These are phyloP conservation scores for Vespertilio murinus DNA, from an alignment of 2,797 vertebrate genomes.

Conservation along the genomic window DNA sequence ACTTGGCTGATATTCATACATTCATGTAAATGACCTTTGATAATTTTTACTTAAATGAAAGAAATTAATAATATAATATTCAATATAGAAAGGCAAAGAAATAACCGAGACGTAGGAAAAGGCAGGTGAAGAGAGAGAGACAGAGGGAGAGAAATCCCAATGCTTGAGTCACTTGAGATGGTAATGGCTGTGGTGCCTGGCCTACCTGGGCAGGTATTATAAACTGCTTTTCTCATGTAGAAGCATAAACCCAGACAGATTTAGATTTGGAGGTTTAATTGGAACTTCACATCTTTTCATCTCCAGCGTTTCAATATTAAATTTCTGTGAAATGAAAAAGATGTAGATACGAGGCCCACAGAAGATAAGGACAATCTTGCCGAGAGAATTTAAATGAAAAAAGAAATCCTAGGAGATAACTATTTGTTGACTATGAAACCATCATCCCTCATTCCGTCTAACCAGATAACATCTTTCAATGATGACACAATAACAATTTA, in stretches of 20 bases:
- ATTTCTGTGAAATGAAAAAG: slow-evolving; percentile 56
- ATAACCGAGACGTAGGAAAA: neutral
- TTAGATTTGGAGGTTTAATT: neutral
- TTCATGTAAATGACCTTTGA: neutral
- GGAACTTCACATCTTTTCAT: neutral
- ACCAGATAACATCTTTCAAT: neutral
- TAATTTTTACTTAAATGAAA: neutral
- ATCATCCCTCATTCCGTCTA: neutral
- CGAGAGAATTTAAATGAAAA: slow-evolving; percentile 53
- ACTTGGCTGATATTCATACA: neutral
- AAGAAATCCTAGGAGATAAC: neutral
- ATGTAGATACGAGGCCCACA: neutral
- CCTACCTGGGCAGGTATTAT: neutral
- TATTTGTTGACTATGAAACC: neutral
- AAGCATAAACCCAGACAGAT: neutral
- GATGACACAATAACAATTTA: neutral
- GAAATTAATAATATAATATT: neutral
- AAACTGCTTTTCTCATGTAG: neutral
- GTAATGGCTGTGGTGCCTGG: neutral
- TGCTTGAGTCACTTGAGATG: neutral
- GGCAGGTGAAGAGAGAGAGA: neutral
- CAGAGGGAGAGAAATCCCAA: neutral
- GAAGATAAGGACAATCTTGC: slow-evolving; percentile 54
- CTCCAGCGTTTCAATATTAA: slow-evolving; percentile 1
- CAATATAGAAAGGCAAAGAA: neutral